A percentile compares a stretch with the other conserved stretches of the same genome.
Evolutionary conservation across 2,797 vertebrate genomes (phyloP).

Genomic region (Sebastes dallii): DNA sequence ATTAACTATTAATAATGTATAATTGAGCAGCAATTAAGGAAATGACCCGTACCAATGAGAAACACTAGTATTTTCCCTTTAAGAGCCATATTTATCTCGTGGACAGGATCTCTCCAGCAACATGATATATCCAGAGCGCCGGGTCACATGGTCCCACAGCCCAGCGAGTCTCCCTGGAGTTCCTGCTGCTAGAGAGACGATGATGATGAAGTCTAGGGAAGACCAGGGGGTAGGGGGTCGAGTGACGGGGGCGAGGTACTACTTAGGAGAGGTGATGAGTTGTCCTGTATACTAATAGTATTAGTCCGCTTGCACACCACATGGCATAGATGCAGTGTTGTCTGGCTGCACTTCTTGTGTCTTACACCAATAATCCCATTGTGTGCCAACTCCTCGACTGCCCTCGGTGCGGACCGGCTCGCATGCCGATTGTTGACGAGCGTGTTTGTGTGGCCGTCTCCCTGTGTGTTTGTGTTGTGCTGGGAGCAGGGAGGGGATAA

Average conservation of each 20-base stretch:
- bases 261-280: constrained; percentile 3
- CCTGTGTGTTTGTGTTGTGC: constrained; percentile 68
- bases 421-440: constrained; percentile 54
- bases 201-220: constrained; percentile 40
- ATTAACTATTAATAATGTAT: constrained; percentile 41
- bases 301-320: not conserved
- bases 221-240: constrained; percentile 16
- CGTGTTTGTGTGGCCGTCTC: constrained; percentile 52
- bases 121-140: constrained; percentile 74
- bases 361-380: not conserved
- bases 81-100: constrained; percentile 73
- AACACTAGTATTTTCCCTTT: constrained; percentile 53
- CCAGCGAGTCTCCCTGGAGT: constrained; percentile 55
- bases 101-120: constrained; percentile 81
- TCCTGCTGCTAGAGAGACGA: constrained; percentile 66
- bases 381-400: constrained; percentile 9
- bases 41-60: constrained; percentile 24
- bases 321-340: not conserved
- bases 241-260: not conserved
- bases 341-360: not conserved
- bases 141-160: constrained; percentile 78
- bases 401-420: constrained; percentile 27
- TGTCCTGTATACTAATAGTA: not conserved
- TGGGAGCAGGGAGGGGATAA: constrained; percentile 75
- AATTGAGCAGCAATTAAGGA: constrained; percentile 43